These are phyloP conservation scores for Glyphotaelius pellucidus DNA, from an alignment of 2,888 invertebrate genomes.

Conservation along the genomic window DNA sequence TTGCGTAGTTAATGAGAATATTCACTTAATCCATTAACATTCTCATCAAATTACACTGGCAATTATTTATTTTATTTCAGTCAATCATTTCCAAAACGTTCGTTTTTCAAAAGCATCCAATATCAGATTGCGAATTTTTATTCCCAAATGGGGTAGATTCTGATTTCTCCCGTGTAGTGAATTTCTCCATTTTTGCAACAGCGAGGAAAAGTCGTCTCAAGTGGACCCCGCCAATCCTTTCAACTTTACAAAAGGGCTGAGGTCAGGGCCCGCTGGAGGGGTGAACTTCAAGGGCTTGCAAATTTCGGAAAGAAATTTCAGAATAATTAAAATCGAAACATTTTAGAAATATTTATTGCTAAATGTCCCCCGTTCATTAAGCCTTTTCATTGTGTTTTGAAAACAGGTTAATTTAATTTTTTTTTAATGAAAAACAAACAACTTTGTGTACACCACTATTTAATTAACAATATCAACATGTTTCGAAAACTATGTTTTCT, in stretches of 20 bases:
- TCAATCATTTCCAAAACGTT: neutral
- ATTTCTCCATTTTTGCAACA: conserved; percentile 26
- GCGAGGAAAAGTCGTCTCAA: conserved; percentile 31
- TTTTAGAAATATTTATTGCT: neutral
- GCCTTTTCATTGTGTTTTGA: neutral
- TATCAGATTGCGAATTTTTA: neutral
- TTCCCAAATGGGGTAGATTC: neutral
- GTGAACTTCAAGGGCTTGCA: neutral
- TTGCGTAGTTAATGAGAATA: neutral
- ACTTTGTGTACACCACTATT: no score
- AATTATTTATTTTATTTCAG: neutral
- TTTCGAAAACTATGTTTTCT: no score
- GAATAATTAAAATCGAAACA: neutral
- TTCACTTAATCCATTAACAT: neutral
- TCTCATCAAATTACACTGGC: neutral
- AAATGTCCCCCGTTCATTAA: neutral
- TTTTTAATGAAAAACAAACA: no score
- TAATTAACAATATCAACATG: no score
- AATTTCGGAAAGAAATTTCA: neutral
- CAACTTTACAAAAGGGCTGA: conserved; percentile 33
- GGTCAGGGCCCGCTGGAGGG: conserved; percentile 27
- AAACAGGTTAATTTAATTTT: neutral
- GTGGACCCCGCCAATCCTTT: conserved; percentile 31
- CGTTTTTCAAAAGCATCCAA: neutral
- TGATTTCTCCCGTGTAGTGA: neutral